A percentile compares a stretch with the other conserved stretches of the same genome.
Evolutionary conservation across 2,888 invertebrate genomes (phyloP).

Genomic region (Caenorhabditis virilis): DNA sequence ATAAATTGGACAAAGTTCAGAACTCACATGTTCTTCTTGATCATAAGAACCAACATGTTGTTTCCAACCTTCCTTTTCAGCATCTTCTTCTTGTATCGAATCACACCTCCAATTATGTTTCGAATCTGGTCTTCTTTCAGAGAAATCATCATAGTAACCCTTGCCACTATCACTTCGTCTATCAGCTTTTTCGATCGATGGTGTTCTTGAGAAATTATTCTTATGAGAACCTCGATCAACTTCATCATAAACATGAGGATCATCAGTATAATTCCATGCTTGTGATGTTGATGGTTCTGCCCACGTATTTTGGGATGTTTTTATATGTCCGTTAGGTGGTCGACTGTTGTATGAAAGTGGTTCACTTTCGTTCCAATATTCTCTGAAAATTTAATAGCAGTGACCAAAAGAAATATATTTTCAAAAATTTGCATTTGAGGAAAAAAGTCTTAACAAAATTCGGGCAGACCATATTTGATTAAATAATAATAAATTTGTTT

Average conservation of each 20-base stretch:
- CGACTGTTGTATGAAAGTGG: slow-evolving; percentile 63
- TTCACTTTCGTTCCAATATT: slow-evolving; percentile 53
- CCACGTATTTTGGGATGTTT: slow-evolving; percentile 12
- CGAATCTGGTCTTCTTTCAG: slow-evolving; percentile 26
- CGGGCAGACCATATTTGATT: too few relatives aligned
- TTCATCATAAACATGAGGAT: slow-evolving; percentile 35
- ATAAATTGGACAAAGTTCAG: too few relatives aligned
- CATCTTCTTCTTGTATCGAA: slow-evolving; percentile 45
- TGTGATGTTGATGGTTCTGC: slow-evolving; percentile 20
- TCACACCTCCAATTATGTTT: slow-evolving; percentile 46
- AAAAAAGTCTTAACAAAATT: too few relatives aligned
- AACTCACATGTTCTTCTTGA: slow-evolving; percentile 14
- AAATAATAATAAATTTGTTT: too few relatives aligned
- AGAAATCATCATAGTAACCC: slow-evolving; percentile 28
- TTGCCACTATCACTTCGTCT: slow-evolving; percentile 18
- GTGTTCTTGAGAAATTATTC: slow-evolving; percentile 21
- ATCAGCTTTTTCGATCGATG: slow-evolving; percentile 27
- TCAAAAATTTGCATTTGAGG: too few relatives aligned
- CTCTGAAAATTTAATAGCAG: too few relatives aligned
- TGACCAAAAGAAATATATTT: too few relatives aligned
- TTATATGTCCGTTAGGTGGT: slow-evolving; percentile 43
- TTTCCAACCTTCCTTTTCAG: slow-evolving; percentile 31
- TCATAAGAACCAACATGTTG: slow-evolving; percentile 23
- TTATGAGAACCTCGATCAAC: slow-evolving; percentile 31
- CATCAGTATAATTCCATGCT: slow-evolving; percentile 33